These are phyloP conservation scores for Ophthalmolycus amberensis DNA, from an alignment of 2,113 vertebrate species.

Conservation along the genomic window DNA sequence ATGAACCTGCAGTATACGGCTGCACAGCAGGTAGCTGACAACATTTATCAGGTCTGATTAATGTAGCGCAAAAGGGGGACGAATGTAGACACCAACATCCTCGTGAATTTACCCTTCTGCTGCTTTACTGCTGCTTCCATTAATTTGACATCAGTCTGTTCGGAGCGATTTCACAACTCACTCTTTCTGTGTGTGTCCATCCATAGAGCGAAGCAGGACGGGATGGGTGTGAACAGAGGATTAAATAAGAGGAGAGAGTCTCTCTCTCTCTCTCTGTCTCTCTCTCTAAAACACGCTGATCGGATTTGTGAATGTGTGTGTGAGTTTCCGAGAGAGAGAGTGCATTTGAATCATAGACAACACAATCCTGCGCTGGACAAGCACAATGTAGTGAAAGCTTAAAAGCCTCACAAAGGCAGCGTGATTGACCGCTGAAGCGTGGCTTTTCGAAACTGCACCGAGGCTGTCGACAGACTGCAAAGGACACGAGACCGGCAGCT, in stretches of 20 bases:
- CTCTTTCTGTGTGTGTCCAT: background rate
- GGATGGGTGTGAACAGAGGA: conserved; percentile 32
- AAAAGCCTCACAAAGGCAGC: conserved; percentile 36
- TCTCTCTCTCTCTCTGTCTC: conserved; percentile 9
- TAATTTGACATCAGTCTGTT: background rate
- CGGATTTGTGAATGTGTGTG: conserved; percentile 47
- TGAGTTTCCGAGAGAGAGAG: background rate
- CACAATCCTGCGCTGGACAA: conserved; percentile 22
- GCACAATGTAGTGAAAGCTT: conserved; percentile 31
- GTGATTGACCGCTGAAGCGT: conserved; percentile 18
- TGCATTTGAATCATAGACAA: conserved; percentile 42
- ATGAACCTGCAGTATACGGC: background rate
- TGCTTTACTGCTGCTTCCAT: conserved; percentile 1
- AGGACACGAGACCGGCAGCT: background rate
- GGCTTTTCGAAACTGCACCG: background rate
- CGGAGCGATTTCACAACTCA: conserved; percentile 14
- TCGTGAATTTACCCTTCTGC: background rate
- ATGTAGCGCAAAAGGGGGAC: conserved; percentile 13
- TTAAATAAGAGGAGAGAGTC: conserved; percentile 60
- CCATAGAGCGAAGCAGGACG: conserved; percentile 10
- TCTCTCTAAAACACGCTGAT: conserved; percentile 41
- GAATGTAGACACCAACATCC: conserved; percentile 5
- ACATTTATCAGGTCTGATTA: conserved; percentile 27
- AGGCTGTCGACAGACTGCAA: conserved; percentile 2
- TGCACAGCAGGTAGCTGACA: conserved; percentile 25